These are phyloP conservation scores for Nomada lathburiana DNA, from an alignment of 2,888 invertebrate genomes.

Conservation along the genomic window DNA sequence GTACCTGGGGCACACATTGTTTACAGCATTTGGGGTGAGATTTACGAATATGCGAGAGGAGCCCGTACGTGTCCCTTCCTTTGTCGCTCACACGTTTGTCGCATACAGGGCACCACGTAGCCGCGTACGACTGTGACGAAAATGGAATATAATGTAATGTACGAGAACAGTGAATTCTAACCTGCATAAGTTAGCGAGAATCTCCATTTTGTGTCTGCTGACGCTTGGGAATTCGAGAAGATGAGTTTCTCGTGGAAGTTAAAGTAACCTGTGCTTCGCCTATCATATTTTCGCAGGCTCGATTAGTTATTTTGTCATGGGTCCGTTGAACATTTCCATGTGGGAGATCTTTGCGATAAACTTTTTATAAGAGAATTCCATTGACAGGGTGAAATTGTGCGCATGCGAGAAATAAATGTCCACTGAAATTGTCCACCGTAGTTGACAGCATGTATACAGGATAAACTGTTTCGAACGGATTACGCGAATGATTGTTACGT, in stretches of 20 bases:
- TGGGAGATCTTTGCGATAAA: not conserved
- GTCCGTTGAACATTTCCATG: constrained; percentile 36
- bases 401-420: not conserved
- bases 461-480: too few relatives aligned
- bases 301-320: constrained; percentile 9
- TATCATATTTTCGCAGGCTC: constrained; percentile 56
- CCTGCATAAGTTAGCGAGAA: constrained; percentile 11
- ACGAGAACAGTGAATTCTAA: constrained; percentile 23
- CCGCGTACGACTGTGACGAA: constrained; percentile 40
- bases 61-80: constrained; percentile 58
- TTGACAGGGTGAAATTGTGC: constrained; percentile 49
- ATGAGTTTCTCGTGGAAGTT: too few relatives aligned
- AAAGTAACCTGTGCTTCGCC: constrained; percentile 45
- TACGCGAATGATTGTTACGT: too few relatives aligned
- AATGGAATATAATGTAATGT: constrained; percentile 19
- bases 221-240: not conserved
- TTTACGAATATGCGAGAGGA: constrained; percentile 66
- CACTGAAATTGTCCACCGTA: not conserved
- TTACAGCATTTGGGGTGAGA: constrained; percentile 51
- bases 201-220: not conserved
- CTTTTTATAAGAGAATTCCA: not conserved
- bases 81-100: constrained; percentile 68
- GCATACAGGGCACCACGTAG: constrained; percentile 69
- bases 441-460: not conserved
- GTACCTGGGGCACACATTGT: constrained; percentile 47